Conservation (phyloP, 2,888 invertebrate species). For the Theristus sp. region DNA sequence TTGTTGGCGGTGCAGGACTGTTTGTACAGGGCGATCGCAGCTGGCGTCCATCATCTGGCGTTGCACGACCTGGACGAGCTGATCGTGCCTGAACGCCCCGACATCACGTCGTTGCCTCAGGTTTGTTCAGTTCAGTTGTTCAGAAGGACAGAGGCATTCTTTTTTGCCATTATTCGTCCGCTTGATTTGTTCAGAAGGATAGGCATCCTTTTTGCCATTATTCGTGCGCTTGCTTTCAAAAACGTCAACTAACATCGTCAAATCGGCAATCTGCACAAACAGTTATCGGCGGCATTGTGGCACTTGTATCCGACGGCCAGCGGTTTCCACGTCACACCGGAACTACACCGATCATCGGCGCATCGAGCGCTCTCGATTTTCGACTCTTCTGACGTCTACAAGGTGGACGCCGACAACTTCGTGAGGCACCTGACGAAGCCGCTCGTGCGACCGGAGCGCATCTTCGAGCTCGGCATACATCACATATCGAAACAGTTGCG, state of each 20-base stretch:
- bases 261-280: too few species aligned
- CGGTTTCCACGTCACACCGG: background rate
- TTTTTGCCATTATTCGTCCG: too few species aligned
- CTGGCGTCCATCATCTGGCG: background rate
- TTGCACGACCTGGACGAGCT: background rate
- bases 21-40: background rate
- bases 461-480: background rate
- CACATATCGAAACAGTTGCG: background rate
- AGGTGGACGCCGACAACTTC: constrained; percentile 70
- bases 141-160: too few species aligned
- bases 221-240: too few species aligned
- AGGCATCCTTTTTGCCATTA: too few species aligned
- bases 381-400: constrained; percentile 52
- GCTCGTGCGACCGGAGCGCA: constrained; percentile 44
- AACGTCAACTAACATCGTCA: too few species aligned
- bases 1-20: background rate
- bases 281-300: too few species aligned
- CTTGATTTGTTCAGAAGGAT: too few species aligned
- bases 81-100: background rate
- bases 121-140: too few species aligned
- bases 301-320: too few species aligned
- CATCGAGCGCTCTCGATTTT: constrained; percentile 38
- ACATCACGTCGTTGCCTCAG: background rate
- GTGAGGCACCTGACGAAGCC: constrained; percentile 92
- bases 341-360: background rate